Evolutionary conservation across 2,888 invertebrate species (phyloP), one percentile per base, ranked within the genome.

Genomic region (Furcula furcula): DNA sequence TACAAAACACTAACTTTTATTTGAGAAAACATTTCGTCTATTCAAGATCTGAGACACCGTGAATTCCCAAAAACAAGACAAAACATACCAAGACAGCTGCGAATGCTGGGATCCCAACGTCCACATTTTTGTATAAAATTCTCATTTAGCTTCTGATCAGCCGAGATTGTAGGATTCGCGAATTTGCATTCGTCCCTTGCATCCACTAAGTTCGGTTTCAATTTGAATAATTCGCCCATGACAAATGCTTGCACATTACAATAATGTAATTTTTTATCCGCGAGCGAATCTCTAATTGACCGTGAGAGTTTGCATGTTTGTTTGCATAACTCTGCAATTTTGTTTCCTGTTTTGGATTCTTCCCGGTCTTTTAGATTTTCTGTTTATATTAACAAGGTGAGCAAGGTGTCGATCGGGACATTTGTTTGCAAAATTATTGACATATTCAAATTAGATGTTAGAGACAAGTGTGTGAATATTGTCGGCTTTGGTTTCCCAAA

Each of bases 211-310:
- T 65, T 64, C 51, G 55, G 58, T 41, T 47, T 57, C 65, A 74
- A 84, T 86, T 84, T 85, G 69, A 86, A 86, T 84, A 84, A 84
- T 80, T 84, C 64, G 54, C 63, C 59, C 60, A 51, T 82, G 76
- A 82, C 77, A 79, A 84, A 82, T 76, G 75, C 64, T 50, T 36
- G 45, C 42, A 41, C 53, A 76, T 80, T 72, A 67, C 61, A 72
- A 73, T 76, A 70, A 67, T 68, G 57, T 49, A 58, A 61, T 70
- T 74, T 61, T 72, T 76, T 62, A 70, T 62, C 55, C 65, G 52
- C 54, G 64, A 68, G 63, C 62, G 65, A 60, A 56, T 57, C 57
- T 56, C 67, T 78, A 82, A 82, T 84, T 85, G 81, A 78, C 67
- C 76, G 81, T 80, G 78, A 72, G 78, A 76, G 57, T 51, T n/a